Percentiles rank a stretch among this genome's conserved stretches.
Evolutionary conservation across 2,888 invertebrate species (phyloP).

Genomic region (Sarcophaga carnaria): DNA sequence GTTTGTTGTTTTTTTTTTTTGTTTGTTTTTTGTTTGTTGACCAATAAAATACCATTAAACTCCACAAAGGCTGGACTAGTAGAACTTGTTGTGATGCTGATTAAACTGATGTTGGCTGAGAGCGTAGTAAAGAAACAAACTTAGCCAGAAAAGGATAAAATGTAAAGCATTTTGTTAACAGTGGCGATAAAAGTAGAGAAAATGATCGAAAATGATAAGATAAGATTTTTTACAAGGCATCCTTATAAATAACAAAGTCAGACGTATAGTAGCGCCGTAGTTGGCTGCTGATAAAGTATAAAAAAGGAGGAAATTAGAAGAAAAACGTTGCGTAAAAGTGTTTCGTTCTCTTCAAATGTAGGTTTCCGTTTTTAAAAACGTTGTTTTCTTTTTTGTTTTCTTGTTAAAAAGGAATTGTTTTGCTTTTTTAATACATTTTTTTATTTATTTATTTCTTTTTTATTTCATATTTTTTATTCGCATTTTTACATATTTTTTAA

Average conservation of each 20-base stretch:
- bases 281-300: background rate
- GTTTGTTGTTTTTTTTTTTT: no score
- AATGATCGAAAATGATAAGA: slow-evolving; percentile 30
- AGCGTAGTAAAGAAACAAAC: no score
- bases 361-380: slow-evolving; percentile 14
- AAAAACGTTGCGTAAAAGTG: slow-evolving; percentile 60
- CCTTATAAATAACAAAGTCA: background rate
- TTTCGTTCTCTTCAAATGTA: background rate
- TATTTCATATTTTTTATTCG: slow-evolving; percentile 34
- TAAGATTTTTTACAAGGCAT: slow-evolving; percentile 2
- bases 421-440: slow-evolving; percentile 14
- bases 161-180: slow-evolving; percentile 16
- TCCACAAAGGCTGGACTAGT: background rate
- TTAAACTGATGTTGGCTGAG: background rate
- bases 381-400: slow-evolving; percentile 35
- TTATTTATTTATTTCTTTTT: slow-evolving; percentile 7
- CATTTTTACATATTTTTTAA: background rate
- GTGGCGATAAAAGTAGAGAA: slow-evolving; percentile 7
- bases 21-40: background rate
- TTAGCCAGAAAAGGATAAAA: background rate
- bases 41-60: background rate
- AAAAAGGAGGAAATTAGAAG: slow-evolving; percentile 31
- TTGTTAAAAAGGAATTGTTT: slow-evolving; percentile 5
- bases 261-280: background rate
- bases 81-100: slow-evolving; percentile 1